phyloP scores from a whole-genome alignment of 1,140 invertebrate species.

The Frieseomelitta varia region DNA sequence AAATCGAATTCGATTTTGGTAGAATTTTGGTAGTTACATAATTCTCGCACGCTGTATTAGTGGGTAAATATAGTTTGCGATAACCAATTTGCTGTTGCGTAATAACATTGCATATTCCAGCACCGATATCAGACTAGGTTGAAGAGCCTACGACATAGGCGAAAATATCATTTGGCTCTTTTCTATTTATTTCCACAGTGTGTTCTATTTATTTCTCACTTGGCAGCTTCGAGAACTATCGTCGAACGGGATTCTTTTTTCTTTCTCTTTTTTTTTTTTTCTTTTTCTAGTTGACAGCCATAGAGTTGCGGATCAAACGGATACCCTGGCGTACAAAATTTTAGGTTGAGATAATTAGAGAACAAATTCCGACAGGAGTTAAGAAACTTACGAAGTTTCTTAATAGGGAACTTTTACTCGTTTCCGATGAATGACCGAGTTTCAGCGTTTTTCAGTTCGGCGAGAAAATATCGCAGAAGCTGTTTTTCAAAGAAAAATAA shows the following conservation, averaged over 20 bases:
- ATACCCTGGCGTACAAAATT: not conserved
- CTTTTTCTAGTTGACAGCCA: not conserved
- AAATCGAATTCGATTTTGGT: not conserved
- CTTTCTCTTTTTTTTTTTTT: too few species aligned
- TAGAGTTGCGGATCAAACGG: not conserved
- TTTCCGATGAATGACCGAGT: not conserved
- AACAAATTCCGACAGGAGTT: not conserved
- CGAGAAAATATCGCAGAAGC: not conserved
- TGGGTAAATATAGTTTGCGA: not conserved
- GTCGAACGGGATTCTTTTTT: not conserved
- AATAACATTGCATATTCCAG: not conserved
- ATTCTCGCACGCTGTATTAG: not conserved
- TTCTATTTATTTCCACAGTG: not conserved
- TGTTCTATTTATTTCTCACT: not conserved
- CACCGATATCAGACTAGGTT: not conserved
- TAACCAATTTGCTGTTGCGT: not conserved
- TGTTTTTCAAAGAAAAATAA: not conserved
- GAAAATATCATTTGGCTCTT: not conserved
- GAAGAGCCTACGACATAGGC: not conserved
- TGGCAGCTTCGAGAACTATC: not conserved
- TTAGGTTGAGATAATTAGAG: not conserved
- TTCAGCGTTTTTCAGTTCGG: constrained; percentile 2
- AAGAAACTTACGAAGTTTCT: not conserved
- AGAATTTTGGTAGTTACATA: constrained; percentile 3
- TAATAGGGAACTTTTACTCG: not conserved